Evolutionary conservation across 1,140 invertebrate genomes (phyloP).

Genomic region (Bombus huntii): DNA sequence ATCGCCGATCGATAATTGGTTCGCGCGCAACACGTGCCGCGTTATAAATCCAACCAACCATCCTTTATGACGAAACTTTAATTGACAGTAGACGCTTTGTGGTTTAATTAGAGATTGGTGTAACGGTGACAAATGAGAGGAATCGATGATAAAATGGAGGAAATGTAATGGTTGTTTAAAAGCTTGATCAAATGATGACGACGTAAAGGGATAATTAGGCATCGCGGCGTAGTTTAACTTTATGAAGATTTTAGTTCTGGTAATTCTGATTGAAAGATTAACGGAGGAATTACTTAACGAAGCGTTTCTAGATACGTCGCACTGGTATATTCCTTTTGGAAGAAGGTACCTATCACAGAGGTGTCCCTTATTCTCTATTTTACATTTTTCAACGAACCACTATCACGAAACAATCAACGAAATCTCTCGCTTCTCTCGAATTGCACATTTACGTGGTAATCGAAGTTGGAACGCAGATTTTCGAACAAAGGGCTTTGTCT

Average conservation of each 20-base stretch:
- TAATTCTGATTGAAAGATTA: neutral
- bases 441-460: neutral
- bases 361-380: too few species aligned
- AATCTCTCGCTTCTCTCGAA: neutral
- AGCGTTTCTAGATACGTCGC: neutral
- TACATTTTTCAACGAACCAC: too few species aligned
- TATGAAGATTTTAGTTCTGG: neutral
- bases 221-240: neutral
- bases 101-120: neutral
- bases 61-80: slow-evolving; percentile 28
- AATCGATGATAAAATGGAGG: neutral
- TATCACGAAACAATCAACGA: neutral
- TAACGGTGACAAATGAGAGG: too few species aligned
- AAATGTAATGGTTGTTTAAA: neutral
- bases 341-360: too few species aligned
- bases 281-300: too few species aligned
- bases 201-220: neutral
- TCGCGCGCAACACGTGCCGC: neutral
- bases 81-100: slow-evolving; percentile 18
- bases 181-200: too few species aligned
- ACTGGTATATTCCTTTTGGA: too few species aligned
- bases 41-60: neutral
- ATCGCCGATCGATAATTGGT: neutral
- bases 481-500: slow-evolving; percentile 59
- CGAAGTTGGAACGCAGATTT: neutral